phyloP scores from a whole-genome alignment of 2,888 invertebrate species.

The Itoplectis maculator region DNA sequence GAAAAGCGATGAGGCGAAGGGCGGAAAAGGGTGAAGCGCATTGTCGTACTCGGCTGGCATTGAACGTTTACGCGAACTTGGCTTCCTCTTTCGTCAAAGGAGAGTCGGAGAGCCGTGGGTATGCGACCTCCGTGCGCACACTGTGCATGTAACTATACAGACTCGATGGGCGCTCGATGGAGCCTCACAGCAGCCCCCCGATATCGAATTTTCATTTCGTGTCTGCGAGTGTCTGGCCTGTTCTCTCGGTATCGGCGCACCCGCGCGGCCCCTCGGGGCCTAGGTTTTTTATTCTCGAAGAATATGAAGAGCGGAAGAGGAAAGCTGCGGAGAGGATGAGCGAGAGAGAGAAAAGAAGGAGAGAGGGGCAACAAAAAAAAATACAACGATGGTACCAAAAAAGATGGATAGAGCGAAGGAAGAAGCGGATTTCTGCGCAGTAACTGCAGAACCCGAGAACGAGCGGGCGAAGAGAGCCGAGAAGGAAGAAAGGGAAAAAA shows the following conservation, averaged over 20 bases:
- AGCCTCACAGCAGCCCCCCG: conserved; percentile 21
- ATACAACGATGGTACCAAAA: conserved; percentile 62
- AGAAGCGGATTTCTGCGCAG: conserved; percentile 58
- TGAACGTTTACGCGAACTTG: conserved; percentile 19
- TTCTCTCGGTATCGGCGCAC: conserved; percentile 48
- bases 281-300: conserved; percentile 56
- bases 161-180: conserved; percentile 19
- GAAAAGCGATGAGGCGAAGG: conserved; percentile 23
- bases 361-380: conserved; percentile 52
- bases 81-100: conserved; percentile 29
- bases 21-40: conserved; percentile 18
- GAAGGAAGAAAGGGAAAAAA: conserved; percentile 70
- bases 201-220: conserved; percentile 60
- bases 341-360: conserved; percentile 26
- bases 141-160: conserved; percentile 9
- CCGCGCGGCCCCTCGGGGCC: conserved; percentile 49
- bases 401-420: conserved; percentile 72
- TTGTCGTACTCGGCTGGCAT: conserved; percentile 11
- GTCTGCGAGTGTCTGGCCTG: conserved; percentile 22
- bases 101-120: background rate
- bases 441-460: conserved; percentile 53
- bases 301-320: conserved; percentile 50
- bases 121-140: background rate
- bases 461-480: conserved; percentile 22
- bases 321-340: conserved; percentile 51